phyloP scores from a whole-genome alignment of 2,797 vertebrate genomes.

The Acipenser oxyrinchus region DNA sequence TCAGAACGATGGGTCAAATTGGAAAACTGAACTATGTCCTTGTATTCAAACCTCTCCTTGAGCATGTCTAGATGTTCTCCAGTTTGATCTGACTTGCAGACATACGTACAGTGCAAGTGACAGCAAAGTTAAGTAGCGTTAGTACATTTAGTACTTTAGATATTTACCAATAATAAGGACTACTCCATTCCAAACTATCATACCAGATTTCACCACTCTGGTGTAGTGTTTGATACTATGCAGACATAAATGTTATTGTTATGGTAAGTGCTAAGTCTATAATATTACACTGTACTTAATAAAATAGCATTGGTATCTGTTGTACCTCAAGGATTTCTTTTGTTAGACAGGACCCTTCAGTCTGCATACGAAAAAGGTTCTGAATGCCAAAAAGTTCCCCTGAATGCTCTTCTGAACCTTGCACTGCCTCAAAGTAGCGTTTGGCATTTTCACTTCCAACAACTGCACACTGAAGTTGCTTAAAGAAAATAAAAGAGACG shows the following conservation, averaged over 20 bases:
- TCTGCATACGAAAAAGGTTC: conserved; percentile 86
- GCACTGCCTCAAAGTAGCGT: conserved; percentile 91
- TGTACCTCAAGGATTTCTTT: conserved; percentile 82
- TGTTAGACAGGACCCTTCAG: conserved; percentile 81
- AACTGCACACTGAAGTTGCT: conserved; percentile 90
- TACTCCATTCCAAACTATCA: neutral
- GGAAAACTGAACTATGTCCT: no score
- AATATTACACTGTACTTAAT: neutral
- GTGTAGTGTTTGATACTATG: neutral
- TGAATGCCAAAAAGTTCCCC: conserved; percentile 88
- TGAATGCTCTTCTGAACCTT: conserved; percentile 71
- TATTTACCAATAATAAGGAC: no score
- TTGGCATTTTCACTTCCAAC: conserved; percentile 83
- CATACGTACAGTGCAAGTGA: no score
- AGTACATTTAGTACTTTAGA: no score
- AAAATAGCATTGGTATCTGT: no score
- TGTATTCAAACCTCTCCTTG: no score
- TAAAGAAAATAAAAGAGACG: conserved; percentile 28
- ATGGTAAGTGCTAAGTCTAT: neutral
- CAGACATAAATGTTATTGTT: no score
- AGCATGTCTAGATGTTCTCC: no score
- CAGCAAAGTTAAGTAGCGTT: no score
- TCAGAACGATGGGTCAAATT: no score
- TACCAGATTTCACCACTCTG: neutral
- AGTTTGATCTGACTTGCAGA: no score